These are phyloP conservation scores for Hypomesus transpacificus DNA, from an alignment of 2,113 vertebrate species.

Conservation along the genomic window DNA sequence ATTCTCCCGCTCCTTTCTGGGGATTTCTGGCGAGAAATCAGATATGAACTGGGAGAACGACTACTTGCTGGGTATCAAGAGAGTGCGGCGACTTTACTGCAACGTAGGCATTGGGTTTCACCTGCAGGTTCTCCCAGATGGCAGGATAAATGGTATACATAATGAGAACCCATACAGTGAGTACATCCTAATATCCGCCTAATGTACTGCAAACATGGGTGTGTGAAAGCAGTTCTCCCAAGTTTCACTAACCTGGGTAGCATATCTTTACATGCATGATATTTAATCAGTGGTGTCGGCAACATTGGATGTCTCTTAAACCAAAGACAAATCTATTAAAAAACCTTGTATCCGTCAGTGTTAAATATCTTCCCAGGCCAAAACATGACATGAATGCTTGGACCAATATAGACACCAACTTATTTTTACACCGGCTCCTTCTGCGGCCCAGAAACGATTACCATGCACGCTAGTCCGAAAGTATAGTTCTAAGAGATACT, in stretches of 20 bases:
- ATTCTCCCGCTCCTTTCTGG: constrained; percentile 85
- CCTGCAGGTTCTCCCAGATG: constrained; percentile 92
- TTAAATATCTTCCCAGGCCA: constrained; percentile 55
- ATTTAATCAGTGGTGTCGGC: constrained; percentile 58
- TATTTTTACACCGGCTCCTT: constrained; percentile 73
- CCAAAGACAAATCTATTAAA: constrained; percentile 63
- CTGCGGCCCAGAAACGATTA: constrained; percentile 52
- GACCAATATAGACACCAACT: constrained; percentile 69
- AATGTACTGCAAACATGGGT: constrained; percentile 59
- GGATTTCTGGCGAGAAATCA: constrained; percentile 80
- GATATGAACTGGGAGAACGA: constrained; percentile 91
- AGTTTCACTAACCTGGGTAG: constrained; percentile 52
- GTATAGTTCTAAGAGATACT: constrained; percentile 27
- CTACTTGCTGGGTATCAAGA: constrained; percentile 95
- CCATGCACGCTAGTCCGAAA: constrained; percentile 42
- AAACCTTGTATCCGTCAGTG: constrained; percentile 61
- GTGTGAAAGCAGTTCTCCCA: constrained; percentile 54
- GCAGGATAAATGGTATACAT: constrained; percentile 89
- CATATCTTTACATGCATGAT: constrained; percentile 60
- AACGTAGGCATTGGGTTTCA: constrained; percentile 99
- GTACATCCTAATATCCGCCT: constrained; percentile 71
- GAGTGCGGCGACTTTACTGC: constrained; percentile 95
- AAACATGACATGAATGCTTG: constrained; percentile 70
- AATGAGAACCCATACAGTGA: constrained; percentile 96
- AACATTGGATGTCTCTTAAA: constrained; percentile 61